Evolutionary conservation across 2,888 invertebrate genomes (phyloP).

Genomic region (Drosophila dives): DNA sequence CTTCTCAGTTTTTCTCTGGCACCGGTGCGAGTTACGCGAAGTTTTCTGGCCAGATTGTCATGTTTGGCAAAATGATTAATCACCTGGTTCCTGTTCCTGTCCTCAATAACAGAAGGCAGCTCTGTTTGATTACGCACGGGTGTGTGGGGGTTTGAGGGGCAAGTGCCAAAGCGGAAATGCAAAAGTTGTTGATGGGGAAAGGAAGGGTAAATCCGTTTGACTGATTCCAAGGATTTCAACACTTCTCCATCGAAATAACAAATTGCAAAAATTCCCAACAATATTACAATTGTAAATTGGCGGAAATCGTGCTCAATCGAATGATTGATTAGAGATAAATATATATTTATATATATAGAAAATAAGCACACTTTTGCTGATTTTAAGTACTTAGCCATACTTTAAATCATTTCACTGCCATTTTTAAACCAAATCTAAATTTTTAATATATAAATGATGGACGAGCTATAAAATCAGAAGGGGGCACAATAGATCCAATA

Average conservation of each 20-base stretch:
- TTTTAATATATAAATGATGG: too few species aligned
- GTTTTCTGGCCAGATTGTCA: conserved; percentile 71
- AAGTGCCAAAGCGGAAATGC: conserved; percentile 58
- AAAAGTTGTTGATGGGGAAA: conserved; percentile 34
- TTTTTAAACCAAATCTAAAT: not conserved
- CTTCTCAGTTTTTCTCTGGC: conserved; percentile 10
- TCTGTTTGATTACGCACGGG: not conserved
- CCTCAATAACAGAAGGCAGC: conserved; percentile 10
- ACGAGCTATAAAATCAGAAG: too few species aligned
- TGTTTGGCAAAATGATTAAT: conserved; percentile 74
- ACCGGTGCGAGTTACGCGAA: conserved; percentile 60
- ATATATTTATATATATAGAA: not conserved
- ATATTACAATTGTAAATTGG: conserved; percentile 17
- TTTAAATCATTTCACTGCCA: not conserved
- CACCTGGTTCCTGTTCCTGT: conserved; percentile 70
- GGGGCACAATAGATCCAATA: too few species aligned
- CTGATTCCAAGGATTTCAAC: conserved; percentile 23
- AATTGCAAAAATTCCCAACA: conserved; percentile 22
- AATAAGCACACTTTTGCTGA: not conserved
- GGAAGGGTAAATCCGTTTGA: conserved; percentile 3
- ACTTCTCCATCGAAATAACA: conserved; percentile 25
- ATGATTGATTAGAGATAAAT: conserved; percentile 43
- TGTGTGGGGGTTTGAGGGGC: not conserved
- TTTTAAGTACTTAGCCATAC: not conserved
- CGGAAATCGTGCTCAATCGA: conserved; percentile 8